Base-by-base conservation (phyloP, 2,888 invertebrate genomes). In the Dryomyza anilis region DNA sequence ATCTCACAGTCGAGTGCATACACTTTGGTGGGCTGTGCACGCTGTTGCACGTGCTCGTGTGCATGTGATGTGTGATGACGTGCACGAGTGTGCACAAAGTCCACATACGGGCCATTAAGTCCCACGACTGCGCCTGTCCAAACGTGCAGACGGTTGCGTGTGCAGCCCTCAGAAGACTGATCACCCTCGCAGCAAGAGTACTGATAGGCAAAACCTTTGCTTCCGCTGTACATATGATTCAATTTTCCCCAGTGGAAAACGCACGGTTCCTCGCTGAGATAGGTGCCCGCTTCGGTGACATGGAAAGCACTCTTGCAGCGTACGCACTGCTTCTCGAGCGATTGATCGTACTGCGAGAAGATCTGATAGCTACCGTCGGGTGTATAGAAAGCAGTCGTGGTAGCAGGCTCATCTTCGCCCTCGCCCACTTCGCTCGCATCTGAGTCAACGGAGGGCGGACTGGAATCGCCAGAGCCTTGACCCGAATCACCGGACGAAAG, bases 1-100 rank as follows among this genome's bases (percentile, higher is more conserved):
- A 98, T 98, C 85, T 99, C 98, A 81, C 98, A 96, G 84, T 99
- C 99, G 25, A 98, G 80, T 1, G 95, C 93, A 81, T 90, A 96
- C 1, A 93, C 88, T 53, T 69, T 72, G 0, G 67, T 16, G 43
- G 50, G 45, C 10, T 55, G 60, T 5, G 43, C n/a, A n/a, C n/a
- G 45, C 33, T 45, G 33, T 6, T 12, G 16, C 7, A 14, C 16
- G 5, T 45, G 12, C 19, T 59, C 21, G 19, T 29, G 2, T n/a
- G n/a, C n/a, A n/a, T n/a, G n/a, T n/a, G n/a, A n/a, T n/a, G n/a
- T n/a, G n/a, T n/a, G n/a, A n/a, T n/a, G n/a, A n/a, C 67, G 70
- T 0, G 83, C 81, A 21, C 78, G 73, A 2, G 91, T 91, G 56
- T 86, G 84, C 0, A 89, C 88, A 76, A 87, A 93, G 27, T 89